phyloP scores from a whole-genome alignment of 2,797 vertebrate genomes.

The Onychomys arenicola region DNA sequence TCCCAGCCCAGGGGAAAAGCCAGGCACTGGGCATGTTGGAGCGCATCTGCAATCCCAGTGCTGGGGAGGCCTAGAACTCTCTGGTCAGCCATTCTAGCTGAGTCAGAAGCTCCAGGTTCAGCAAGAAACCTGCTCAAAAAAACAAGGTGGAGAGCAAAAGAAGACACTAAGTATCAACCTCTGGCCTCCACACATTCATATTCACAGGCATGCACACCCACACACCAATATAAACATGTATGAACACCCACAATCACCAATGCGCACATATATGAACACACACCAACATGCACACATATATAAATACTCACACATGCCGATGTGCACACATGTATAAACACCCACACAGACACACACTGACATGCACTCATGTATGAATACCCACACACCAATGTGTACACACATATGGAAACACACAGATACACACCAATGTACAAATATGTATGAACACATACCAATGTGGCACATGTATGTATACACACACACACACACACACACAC shows the following conservation, averaged over 20 bases:
- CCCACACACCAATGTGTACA: neutral
- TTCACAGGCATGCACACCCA: neutral
- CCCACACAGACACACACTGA: neutral
- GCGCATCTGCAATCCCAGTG: neutral
- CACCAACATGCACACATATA: too few relatives aligned
- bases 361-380: neutral
- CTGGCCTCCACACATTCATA: too few relatives aligned
- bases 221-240: too few relatives aligned
- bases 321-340: neutral
- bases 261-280: too few relatives aligned
- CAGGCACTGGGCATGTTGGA: neutral
- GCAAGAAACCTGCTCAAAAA: neutral
- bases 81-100: neutral
- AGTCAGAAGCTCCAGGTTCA: neutral
- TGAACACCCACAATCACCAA: too few relatives aligned
- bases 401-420: neutral
- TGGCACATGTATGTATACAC: neutral
- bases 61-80: neutral
- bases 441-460: neutral
- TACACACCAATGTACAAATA: neutral
- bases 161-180: neutral
- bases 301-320: neutral
- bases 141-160: neutral
- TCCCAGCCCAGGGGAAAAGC: neutral
- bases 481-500: neutral